phyloP scores from a whole-genome alignment of 2,888 invertebrate genomes.

The Polydesmus complanatus region DNA sequence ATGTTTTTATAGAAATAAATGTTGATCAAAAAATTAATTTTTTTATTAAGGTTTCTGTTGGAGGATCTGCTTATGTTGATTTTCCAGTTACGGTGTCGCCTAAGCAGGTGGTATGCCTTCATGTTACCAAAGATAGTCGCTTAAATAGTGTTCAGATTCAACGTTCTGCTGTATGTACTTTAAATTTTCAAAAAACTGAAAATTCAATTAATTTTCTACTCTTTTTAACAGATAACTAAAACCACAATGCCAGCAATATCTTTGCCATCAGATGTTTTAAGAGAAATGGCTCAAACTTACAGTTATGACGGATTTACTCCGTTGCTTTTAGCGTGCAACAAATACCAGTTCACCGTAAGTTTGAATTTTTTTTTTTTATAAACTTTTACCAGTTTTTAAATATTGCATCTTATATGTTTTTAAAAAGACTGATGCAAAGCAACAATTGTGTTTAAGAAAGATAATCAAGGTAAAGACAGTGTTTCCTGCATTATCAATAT shows the following conservation, averaged over 20 bases:
- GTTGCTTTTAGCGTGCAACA: slow-evolving; percentile 27
- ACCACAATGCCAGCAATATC: slow-evolving; percentile 11
- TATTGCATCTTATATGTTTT: neutral
- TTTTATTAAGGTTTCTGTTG: slow-evolving; percentile 12
- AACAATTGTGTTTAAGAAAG: neutral
- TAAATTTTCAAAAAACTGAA: neutral
- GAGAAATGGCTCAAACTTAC: slow-evolving; percentile 27
- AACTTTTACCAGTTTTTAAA: neutral
- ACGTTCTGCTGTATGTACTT: slow-evolving; percentile 7
- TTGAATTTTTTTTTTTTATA: neutral
- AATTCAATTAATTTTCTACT: neutral
- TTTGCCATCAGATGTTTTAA: slow-evolving; percentile 21
- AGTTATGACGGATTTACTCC: slow-evolving; percentile 31
- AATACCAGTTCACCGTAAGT: slow-evolving; percentile 19
- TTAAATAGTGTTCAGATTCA: slow-evolving; percentile 15
- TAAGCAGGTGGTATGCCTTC: slow-evolving; percentile 14
- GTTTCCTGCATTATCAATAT: neutral
- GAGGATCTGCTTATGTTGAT: slow-evolving; percentile 10
- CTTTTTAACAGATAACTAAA: slow-evolving; percentile 7
- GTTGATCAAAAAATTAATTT: neutral
- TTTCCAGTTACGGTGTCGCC: slow-evolving; percentile 13
- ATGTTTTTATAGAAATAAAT: neutral
- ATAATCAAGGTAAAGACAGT: neutral
- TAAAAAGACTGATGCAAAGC: neutral
- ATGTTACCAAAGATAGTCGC: slow-evolving; percentile 14